Conservation (phyloP, 2,113 vertebrate species). For the Tragelaphus scriptus region DNA sequence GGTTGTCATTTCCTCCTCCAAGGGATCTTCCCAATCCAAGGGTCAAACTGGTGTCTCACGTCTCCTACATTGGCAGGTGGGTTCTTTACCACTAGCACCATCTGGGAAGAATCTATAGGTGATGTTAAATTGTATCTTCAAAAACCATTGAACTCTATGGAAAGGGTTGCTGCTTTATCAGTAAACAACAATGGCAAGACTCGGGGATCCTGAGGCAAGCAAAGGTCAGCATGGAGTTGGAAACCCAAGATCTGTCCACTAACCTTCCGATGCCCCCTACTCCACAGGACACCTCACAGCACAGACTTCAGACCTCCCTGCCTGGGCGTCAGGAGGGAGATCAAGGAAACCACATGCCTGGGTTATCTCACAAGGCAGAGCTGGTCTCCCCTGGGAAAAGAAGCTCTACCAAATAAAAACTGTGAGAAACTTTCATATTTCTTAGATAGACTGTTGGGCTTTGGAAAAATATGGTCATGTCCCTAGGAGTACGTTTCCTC, state of each 20-base stretch:
- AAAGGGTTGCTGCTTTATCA: neutral
- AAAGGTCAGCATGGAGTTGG: neutral
- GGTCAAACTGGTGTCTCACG: neutral
- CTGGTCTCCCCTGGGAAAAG: neutral
- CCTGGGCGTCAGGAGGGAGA: neutral
- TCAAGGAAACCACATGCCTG: neutral
- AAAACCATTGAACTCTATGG: neutral
- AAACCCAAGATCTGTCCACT: neutral
- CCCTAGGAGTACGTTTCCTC: neutral
- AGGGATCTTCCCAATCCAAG: neutral
- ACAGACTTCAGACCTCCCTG: neutral
- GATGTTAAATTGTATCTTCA: neutral
- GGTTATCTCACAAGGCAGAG: neutral
- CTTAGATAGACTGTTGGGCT: neutral
- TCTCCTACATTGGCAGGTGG: neutral
- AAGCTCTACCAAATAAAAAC: neutral
- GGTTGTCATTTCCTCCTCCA: neutral
- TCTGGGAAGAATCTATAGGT: neutral
- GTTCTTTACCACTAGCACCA: neutral
- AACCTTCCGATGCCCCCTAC: neutral
- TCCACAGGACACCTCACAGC: neutral
- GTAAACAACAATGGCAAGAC: neutral
- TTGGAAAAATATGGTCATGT: neutral
- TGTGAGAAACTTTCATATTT: neutral
- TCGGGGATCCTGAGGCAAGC: neutral